Conservation (phyloP, 2,113 vertebrate genomes). For the Stomatorhinus ivindoensis region DNA sequence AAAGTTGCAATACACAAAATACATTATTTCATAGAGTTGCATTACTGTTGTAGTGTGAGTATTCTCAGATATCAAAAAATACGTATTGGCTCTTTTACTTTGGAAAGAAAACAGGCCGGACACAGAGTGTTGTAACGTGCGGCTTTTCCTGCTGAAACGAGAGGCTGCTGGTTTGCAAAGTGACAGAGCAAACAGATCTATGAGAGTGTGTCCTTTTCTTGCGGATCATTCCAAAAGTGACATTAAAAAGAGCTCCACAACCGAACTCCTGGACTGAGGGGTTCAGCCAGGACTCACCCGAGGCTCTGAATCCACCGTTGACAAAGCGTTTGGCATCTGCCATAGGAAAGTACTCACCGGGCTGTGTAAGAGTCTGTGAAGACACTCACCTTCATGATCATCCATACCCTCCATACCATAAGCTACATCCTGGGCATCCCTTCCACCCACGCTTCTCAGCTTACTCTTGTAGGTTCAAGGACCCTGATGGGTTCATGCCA, state of each 20-base stretch:
- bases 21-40: conserved; percentile 29
- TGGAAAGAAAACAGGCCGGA: conserved; percentile 16
- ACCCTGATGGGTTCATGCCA: background rate
- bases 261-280: background rate
- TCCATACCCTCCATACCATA: background rate
- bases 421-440: background rate
- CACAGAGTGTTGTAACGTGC: background rate
- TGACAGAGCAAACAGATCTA: background rate
- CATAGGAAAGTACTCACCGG: background rate
- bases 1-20: conserved; percentile 30
- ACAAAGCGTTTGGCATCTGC: background rate
- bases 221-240: background rate
- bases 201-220: background rate
- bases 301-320: background rate
- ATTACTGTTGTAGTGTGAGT: conserved; percentile 28
- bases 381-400: background rate
- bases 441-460: background rate
- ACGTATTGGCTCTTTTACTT: conserved; percentile 18
- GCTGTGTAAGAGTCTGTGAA: background rate
- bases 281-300: background rate
- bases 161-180: conserved; percentile 3
- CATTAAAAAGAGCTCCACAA: background rate
- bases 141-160: conserved; percentile 2
- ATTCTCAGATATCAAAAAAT: conserved; percentile 35
- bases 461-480: background rate